Conservation (phyloP, 2,888 invertebrate species). For the Diaperis boleti region DNA sequence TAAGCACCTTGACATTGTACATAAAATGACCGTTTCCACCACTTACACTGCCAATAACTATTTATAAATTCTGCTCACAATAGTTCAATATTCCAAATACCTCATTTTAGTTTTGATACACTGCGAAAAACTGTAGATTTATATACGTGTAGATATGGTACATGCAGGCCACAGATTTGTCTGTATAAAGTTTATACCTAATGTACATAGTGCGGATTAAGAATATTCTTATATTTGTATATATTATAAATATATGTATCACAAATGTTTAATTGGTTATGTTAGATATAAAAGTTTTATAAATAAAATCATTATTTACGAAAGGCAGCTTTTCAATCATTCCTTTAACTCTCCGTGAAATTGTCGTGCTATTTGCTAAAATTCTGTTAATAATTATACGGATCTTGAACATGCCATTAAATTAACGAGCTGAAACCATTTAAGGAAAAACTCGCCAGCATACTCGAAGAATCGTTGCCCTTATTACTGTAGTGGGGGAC, state of each 20-base stretch:
- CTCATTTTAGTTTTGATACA: constrained; percentile 32
- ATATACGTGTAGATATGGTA: constrained; percentile 12
- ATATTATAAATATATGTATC: constrained; percentile 28
- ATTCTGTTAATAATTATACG: constrained; percentile 21
- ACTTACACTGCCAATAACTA: constrained; percentile 37
- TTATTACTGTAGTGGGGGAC: constrained; percentile 27
- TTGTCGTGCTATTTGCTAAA: too few species aligned
- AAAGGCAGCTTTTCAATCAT: constrained; percentile 8
- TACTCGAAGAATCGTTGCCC: constrained; percentile 36
- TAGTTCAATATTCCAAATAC: constrained; percentile 39
- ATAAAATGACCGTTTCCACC: constrained; percentile 32
- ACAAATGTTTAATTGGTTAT: constrained; percentile 15
- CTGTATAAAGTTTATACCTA: constrained; percentile 16
- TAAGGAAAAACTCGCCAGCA: constrained; percentile 37
- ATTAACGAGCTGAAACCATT: constrained; percentile 32
- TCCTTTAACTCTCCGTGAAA: too few species aligned
- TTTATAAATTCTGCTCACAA: constrained; percentile 38
- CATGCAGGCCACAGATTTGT: background rate
- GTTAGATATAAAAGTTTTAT: constrained; percentile 29
- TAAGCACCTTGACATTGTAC: constrained; percentile 27
- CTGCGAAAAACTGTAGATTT: constrained; percentile 22
- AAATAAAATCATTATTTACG: constrained; percentile 19
- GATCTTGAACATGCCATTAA: constrained; percentile 33
- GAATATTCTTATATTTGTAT: constrained; percentile 25
- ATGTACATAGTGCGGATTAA: constrained; percentile 24